Conservation (phyloP, 2,888 invertebrate genomes). For the Andrena marginata region DNA sequence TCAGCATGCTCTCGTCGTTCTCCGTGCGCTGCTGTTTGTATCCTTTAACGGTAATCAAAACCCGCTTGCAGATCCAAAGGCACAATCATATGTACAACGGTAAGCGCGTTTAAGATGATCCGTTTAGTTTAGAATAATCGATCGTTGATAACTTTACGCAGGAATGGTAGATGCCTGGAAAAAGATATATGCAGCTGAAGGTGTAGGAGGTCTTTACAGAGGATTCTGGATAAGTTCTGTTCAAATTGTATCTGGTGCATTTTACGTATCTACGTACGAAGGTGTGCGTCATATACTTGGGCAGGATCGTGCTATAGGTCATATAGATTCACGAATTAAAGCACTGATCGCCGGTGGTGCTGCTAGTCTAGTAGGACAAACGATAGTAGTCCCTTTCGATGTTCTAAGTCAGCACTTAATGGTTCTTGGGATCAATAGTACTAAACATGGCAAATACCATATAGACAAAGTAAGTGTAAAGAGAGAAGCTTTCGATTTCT, state of each 20-base stretch:
- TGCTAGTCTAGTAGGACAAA: constrained; percentile 97
- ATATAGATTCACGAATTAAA: constrained; percentile 89
- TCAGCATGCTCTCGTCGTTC: constrained; percentile 96
- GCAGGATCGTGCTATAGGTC: constrained; percentile 85
- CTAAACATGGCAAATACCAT: constrained; percentile 79
- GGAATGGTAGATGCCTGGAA: constrained; percentile 94
- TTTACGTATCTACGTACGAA: constrained; percentile 98
- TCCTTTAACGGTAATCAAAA: constrained; percentile 97
- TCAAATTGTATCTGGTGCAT: constrained; percentile 94
- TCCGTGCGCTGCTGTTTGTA: constrained; percentile 91
- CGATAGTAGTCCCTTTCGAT: constrained; percentile 98
- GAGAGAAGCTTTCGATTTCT: neutral
- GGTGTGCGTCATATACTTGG: constrained; percentile 93
- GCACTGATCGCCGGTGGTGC: constrained; percentile 95
- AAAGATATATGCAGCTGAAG: constrained; percentile 95
- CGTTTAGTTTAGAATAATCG: neutral
- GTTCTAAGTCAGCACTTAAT: constrained; percentile 98
- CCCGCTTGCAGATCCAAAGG: constrained; percentile 95
- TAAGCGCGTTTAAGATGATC: constrained; percentile 69
- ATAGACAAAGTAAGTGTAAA: constrained; percentile 78
- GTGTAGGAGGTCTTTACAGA: constrained; percentile 94
- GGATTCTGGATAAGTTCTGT: constrained; percentile 98
- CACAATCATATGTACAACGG: constrained; percentile 93
- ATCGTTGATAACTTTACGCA: constrained; percentile 67
- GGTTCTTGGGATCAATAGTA: constrained; percentile 91